Evolutionary conservation across 1,140 invertebrate species (phyloP).

Genomic region (Goniozus legneri): DNA sequence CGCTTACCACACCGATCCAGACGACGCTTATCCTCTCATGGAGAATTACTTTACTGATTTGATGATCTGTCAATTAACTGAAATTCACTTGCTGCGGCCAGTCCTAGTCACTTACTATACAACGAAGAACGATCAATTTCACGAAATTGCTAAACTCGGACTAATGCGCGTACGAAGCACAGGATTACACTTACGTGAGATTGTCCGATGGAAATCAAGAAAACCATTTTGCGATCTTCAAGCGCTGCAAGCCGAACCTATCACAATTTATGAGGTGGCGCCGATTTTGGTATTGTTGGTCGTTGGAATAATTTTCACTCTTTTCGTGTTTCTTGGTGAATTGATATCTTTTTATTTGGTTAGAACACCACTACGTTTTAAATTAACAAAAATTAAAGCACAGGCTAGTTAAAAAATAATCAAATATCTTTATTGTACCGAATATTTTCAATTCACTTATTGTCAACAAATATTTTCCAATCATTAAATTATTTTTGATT

Average conservation of each 20-base stretch:
- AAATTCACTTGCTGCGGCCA: conserved; percentile 22
- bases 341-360: conserved; percentile 6
- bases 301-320: conserved; percentile 14
- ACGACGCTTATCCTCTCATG: conserved; percentile 27
- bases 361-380: neutral
- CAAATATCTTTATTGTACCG: too few species aligned
- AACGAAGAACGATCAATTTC: conserved; percentile 17
- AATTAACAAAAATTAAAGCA: too few species aligned
- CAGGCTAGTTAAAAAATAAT: too few species aligned
- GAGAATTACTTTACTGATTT: conserved; percentile 15
- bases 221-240: conserved; percentile 18
- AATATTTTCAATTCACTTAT: too few species aligned
- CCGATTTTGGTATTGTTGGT: conserved; percentile 21
- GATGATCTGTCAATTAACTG: conserved; percentile 28
- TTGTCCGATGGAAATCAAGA: conserved; percentile 8
- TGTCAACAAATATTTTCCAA: too few species aligned
- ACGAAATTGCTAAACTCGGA: conserved; percentile 21
- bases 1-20: conserved; percentile 24
- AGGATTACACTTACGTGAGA: conserved; percentile 17
- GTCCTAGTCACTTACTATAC: neutral
- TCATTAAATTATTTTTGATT: too few species aligned
- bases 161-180: too few species aligned
- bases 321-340: conserved; percentile 18
- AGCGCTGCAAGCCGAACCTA: neutral
- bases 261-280: conserved; percentile 18